Conservation (phyloP, 2,113 vertebrate species). For the Pseudolaguvia tuberculata region DNA sequence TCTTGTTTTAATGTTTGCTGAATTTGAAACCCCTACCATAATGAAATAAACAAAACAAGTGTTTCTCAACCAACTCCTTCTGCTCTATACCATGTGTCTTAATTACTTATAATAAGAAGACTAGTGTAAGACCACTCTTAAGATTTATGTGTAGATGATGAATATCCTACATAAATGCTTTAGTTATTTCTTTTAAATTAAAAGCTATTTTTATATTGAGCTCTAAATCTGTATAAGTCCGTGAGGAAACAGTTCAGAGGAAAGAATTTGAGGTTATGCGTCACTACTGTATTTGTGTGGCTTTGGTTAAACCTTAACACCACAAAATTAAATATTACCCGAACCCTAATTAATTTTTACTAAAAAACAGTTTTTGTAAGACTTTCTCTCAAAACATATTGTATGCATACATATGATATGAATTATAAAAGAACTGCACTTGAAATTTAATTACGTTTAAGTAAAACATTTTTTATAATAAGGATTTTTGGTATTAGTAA, state of each 20-base stretch:
- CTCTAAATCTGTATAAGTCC: slow-evolving; percentile 4
- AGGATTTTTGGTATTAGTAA: neutral
- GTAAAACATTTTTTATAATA: neutral
- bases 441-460: neutral
- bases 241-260: too few relatives aligned
- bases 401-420: too few relatives aligned
- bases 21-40: neutral
- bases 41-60: neutral
- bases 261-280: slow-evolving; percentile 15
- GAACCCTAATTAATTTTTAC: slow-evolving; percentile 9
- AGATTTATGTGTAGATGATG: neutral
- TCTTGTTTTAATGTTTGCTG: too few relatives aligned
- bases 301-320: slow-evolving; percentile 9
- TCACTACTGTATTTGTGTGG: slow-evolving; percentile 14
- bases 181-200: neutral
- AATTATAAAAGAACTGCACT: too few relatives aligned
- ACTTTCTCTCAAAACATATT: neutral
- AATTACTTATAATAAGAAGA: neutral
- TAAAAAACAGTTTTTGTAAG: slow-evolving; percentile 1
- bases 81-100: neutral
- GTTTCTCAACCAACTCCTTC: too few relatives aligned
- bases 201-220: neutral
- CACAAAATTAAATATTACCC: slow-evolving; percentile 3
- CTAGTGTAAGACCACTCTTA: neutral
- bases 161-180: neutral